phyloP scores from a whole-genome alignment of 2,113 vertebrate species.

The Equus quagga region DNA sequence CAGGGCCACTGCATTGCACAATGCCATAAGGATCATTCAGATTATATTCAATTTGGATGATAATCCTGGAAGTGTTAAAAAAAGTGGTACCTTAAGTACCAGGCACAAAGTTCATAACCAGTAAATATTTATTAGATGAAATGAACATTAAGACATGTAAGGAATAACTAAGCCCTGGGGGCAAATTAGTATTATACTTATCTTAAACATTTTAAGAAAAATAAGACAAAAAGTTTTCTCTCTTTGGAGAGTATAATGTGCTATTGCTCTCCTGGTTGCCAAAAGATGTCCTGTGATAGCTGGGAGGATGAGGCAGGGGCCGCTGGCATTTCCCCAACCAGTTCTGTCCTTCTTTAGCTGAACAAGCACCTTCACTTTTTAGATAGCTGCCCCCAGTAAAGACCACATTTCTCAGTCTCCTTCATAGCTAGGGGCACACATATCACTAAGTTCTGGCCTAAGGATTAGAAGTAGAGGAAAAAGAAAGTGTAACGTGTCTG shows the following conservation, averaged over 20 bases:
- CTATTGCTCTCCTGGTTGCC: background rate
- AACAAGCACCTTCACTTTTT: background rate
- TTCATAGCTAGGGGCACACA: background rate
- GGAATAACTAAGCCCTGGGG: background rate
- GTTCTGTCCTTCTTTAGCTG: background rate
- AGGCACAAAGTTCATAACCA: background rate
- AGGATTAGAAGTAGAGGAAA: background rate
- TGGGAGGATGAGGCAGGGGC: background rate
- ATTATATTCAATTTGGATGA: background rate
- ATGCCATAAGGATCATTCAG: background rate
- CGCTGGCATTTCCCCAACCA: background rate
- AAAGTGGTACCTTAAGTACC: background rate
- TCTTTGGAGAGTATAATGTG: background rate
- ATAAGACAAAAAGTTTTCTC: background rate
- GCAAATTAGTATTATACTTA: background rate
- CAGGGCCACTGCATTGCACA: background rate
- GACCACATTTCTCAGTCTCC: background rate
- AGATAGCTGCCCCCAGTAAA: background rate
- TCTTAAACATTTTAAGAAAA: slow-evolving; percentile 4
- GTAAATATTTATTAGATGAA: background rate
- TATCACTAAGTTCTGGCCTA: background rate
- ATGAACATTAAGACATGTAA: background rate
- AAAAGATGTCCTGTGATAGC: background rate
- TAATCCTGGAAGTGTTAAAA: background rate
- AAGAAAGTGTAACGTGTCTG: background rate